A percentile compares a stretch with the other conserved stretches of the same genome.
phyloP scores from a whole-genome alignment of 1,140 invertebrate genomes.

The Homarus americanus region DNA sequence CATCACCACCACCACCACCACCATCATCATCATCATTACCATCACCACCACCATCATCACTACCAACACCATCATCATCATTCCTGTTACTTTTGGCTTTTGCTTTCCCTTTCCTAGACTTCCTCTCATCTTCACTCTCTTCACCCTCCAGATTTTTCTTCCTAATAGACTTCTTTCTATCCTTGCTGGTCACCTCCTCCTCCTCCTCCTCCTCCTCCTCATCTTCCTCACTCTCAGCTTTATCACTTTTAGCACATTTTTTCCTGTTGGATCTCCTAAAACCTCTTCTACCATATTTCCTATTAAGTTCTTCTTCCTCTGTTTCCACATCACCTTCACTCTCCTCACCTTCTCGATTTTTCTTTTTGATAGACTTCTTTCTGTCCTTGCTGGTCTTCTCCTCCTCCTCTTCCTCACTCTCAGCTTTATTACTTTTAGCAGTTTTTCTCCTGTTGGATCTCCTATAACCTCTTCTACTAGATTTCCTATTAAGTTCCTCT shows the following conservation, averaged over 20 bases:
- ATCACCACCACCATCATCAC: too few relatives aligned
- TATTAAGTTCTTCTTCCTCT: conserved; percentile 2
- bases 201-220: not conserved
- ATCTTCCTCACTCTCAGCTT: conserved; percentile 6
- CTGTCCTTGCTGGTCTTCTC: not conserved
- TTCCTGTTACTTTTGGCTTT: not conserved
- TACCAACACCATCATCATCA: not conserved
- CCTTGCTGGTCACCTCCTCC: not conserved
- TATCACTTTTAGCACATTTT: not conserved
- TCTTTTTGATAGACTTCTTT: not conserved
- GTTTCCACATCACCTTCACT: not conserved
- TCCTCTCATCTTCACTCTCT: too few relatives aligned
- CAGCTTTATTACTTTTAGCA: not conserved
- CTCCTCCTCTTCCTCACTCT: conserved; percentile 3
- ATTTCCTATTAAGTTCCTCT: not conserved
- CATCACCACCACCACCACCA: not conserved
- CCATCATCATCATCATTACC: too few relatives aligned
- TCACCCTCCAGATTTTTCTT: not conserved
- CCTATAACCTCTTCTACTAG: not conserved
- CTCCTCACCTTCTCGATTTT: not conserved
- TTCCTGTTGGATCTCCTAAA: not conserved
- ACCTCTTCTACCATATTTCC: not conserved
- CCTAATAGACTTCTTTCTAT: not conserved
- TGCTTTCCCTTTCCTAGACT: not conserved
- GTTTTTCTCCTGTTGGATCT: not conserved